These are phyloP conservation scores for Microcebus murinus DNA, from an alignment of 2,113 vertebrate species.

Conservation along the genomic window DNA sequence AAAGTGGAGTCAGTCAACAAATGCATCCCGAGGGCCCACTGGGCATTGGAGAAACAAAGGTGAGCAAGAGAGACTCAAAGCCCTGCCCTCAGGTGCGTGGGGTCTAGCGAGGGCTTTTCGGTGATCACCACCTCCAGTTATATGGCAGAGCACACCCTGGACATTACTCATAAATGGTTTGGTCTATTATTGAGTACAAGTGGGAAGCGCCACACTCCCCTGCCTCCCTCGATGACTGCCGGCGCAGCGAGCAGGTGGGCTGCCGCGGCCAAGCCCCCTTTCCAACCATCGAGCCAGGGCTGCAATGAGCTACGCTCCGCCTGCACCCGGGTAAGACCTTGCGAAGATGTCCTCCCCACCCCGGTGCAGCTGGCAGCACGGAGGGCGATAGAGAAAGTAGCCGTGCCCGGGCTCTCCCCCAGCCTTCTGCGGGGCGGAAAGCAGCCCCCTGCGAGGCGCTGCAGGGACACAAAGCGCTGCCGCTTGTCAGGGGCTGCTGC, in stretches of 20 bases:
- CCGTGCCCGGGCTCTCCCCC: no score
- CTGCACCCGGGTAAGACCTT: neutral
- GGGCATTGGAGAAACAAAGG: neutral
- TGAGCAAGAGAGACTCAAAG: neutral
- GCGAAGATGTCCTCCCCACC: no score
- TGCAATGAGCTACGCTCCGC: neutral
- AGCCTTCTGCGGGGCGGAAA: fast-evolving
- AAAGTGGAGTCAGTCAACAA: neutral
- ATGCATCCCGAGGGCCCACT: neutral
- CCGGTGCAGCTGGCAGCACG: neutral
- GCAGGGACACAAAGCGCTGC: neutral
- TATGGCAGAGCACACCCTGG: neutral
- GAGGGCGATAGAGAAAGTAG: neutral
- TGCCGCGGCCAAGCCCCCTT: neutral
- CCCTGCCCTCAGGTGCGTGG: neutral
- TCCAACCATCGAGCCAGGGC: fast-evolving
- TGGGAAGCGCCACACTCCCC: no score
- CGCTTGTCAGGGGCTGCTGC: fast-evolving
- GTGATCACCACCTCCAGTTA: no score
- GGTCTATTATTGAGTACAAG: neutral
- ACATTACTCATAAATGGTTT: neutral
- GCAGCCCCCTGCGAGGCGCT: no score
- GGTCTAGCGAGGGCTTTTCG: neutral
- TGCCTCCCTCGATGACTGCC: neutral
- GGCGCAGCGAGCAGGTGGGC: no score